Evolutionary conservation across 2,797 vertebrate species (phyloP).

Genomic region (Sphenopsis melanotis): DNA sequence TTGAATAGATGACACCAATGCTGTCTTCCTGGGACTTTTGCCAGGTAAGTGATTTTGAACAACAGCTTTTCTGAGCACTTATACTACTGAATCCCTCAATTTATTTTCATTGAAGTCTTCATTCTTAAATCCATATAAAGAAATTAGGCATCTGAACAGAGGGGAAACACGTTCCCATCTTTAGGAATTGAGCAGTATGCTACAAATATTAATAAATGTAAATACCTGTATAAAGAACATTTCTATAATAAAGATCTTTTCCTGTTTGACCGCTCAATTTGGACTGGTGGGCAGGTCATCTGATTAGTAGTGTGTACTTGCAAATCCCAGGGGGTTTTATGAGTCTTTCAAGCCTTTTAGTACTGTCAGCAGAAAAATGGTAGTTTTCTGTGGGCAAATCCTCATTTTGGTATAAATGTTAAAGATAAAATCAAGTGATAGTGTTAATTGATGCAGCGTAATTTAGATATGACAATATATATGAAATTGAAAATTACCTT

Average conservation of each 20-base stretch:
- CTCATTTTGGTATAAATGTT: not conserved
- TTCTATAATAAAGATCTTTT: not conserved
- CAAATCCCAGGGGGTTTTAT: not conserved
- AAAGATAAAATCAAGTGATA: not conserved
- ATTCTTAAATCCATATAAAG: not conserved
- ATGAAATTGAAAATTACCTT: not conserved
- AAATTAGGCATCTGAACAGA: not conserved
- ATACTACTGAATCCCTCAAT: not conserved
- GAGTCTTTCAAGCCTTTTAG: not conserved
- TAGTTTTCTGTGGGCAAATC: not conserved
- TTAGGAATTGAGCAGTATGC: not conserved
- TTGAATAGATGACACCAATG: slow-evolving; percentile 3
- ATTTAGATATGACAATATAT: not conserved
- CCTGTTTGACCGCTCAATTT: not conserved
- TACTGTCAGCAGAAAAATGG: not conserved
- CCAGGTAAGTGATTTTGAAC: slow-evolving; percentile 32
- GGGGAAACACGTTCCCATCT: not conserved
- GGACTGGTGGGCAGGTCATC: not conserved
- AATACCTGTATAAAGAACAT: not conserved
- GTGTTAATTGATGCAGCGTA: not conserved
- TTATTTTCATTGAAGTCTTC: not conserved
- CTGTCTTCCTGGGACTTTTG: slow-evolving; percentile 37
- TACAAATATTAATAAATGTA: not conserved
- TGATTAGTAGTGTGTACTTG: not conserved
- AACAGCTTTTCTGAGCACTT: slow-evolving; percentile 2